phyloP scores from a whole-genome alignment of 2,113 vertebrate species.

The Channa argus region DNA sequence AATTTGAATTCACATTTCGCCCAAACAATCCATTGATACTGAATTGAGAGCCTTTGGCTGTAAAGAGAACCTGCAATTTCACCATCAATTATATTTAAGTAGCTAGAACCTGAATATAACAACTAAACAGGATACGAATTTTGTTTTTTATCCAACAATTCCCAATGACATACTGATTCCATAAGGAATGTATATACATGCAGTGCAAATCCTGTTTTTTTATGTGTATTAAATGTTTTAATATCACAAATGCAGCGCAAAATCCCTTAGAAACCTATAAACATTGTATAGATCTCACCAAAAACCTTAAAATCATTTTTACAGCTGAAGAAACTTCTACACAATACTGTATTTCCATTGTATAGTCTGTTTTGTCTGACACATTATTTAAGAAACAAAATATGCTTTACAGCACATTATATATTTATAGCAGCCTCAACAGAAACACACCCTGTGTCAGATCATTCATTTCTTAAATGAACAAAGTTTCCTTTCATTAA shows the following conservation, averaged over 20 bases:
- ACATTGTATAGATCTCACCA: not conserved
- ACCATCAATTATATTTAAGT: constrained; percentile 36
- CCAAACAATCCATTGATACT: constrained; percentile 17
- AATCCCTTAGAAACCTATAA: not conserved
- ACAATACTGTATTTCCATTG: not conserved
- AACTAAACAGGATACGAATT: constrained; percentile 14
- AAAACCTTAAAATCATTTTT: not conserved
- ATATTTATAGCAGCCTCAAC: constrained; percentile 19
- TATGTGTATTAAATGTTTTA: not conserved
- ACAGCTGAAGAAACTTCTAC: not conserved
- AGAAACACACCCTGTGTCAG: constrained; percentile 19
- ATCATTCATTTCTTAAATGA: constrained; percentile 31
- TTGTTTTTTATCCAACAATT: constrained; percentile 13
- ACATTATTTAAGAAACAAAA: too few relatives aligned
- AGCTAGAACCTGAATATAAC: constrained; percentile 9
- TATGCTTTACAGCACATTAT: not conserved
- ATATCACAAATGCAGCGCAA: not conserved
- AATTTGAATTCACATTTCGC: constrained; percentile 6
- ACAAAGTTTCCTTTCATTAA: constrained; percentile 45
- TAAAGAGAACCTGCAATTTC: constrained; percentile 11
- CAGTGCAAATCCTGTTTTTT: not conserved
- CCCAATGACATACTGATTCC: not conserved
- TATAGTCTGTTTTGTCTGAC: too few relatives aligned
- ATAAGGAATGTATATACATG: not conserved
- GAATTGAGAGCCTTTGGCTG: not conserved